A percentile compares a stretch with the other conserved stretches of the same genome.
These are phyloP conservation scores for Myiagra hebetior DNA, from an alignment of 2,113 vertebrate species.

Conservation along the genomic window DNA sequence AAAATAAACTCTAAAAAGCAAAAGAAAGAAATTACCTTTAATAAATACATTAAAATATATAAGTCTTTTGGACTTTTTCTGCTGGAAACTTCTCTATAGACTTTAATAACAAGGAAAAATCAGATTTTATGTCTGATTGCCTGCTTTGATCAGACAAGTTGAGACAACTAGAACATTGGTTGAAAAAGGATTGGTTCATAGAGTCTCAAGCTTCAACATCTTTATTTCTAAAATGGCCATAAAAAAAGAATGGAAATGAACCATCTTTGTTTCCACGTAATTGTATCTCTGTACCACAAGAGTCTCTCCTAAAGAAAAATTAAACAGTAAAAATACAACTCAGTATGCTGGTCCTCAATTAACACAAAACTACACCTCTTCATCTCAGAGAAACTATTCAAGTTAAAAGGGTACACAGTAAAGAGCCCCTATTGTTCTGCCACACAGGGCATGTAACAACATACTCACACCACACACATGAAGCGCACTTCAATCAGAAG, in stretches of 20 bases:
- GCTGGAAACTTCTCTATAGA: not conserved
- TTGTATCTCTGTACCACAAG: not conserved
- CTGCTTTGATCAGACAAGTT: not conserved
- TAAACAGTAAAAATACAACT: not conserved
- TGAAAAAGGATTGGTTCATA: not conserved
- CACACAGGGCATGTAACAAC: not conserved
- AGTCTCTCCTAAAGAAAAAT: not conserved
- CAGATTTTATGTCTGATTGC: not conserved
- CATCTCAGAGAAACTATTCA: not conserved
- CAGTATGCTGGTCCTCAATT: not conserved
- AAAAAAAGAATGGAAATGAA: not conserved
- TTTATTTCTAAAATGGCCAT: not conserved
- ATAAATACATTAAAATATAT: not conserved
- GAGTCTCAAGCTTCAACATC: not conserved
- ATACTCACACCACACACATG: not conserved
- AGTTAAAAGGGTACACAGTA: not conserved
- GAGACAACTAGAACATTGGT: not conserved
- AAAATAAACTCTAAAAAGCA: not conserved
- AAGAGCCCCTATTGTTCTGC: not conserved
- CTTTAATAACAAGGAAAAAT: not conserved
- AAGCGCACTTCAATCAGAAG: not conserved
- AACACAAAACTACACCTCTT: not conserved
- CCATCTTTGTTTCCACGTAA: not conserved
- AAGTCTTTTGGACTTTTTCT: not conserved
- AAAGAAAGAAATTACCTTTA: not conserved